Evolutionary conservation across 2,113 vertebrate species (phyloP).

Genomic region (Apistogramma diplotaenia): DNA sequence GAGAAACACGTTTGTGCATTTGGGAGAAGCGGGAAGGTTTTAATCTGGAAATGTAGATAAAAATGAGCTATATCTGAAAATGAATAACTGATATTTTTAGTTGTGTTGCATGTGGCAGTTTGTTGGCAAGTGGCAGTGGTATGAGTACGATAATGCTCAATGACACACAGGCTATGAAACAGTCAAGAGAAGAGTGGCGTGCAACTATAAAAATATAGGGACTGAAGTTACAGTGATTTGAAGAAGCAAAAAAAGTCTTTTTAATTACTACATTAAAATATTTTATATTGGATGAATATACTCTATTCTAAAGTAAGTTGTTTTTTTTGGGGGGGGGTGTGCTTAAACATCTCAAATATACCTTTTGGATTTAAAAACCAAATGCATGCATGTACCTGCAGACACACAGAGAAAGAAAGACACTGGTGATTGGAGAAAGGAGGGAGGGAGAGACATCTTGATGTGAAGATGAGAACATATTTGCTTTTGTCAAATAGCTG

Average conservation of each 20-base stretch:
- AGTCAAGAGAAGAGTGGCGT: background rate
- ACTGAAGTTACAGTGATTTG: background rate
- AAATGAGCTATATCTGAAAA: background rate
- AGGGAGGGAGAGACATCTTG: slow-evolving; percentile 7
- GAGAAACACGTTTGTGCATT: background rate
- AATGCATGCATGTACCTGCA: background rate
- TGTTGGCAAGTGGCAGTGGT: background rate
- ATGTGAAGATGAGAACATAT: slow-evolving; percentile 62
- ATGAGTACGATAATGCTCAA: background rate
- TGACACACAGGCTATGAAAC: background rate
- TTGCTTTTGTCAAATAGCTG: slow-evolving; percentile 69
- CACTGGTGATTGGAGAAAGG: background rate
- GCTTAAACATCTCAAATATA: background rate
- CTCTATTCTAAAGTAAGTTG: background rate
- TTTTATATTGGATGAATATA: no score
- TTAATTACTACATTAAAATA: background rate
- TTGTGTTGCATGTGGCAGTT: background rate
- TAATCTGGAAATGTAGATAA: background rate
- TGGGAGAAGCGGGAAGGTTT: background rate
- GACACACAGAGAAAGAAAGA: background rate
- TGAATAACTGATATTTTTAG: background rate
- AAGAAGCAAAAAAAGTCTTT: background rate
- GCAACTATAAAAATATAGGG: background rate
- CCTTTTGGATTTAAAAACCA: background rate
- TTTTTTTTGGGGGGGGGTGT: no score